Base-by-base conservation (phyloP, 2,888 invertebrate genomes). In the Argynnis bischoffii region DNA sequence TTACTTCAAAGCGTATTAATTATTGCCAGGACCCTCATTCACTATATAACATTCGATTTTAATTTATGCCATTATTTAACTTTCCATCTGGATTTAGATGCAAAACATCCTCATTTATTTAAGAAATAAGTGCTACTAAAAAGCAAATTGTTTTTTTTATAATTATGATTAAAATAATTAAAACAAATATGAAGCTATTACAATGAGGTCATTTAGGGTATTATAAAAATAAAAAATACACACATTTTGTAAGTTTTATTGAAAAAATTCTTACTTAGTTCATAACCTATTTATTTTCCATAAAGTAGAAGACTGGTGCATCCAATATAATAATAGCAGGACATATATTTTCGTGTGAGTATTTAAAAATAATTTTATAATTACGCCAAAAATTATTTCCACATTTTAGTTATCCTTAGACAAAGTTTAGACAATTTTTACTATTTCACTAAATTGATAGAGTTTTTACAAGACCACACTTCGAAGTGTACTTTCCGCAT, bases 171-270 rank as follows among this genome's bases (percentile, higher is more conserved):
- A 26, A 26, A 26, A 26, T 26, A 26, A 26, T 26, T 26, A 26
- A 26, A 26, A 26, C 4, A 26, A 26, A 26, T 26, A 4, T 5
- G 4, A 26, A 26, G 3, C 5, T 26, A 8, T 11, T 41, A 41
- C 11, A 41, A 11, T 8, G 35, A 11, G 2, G 6, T 21, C 15
- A 16, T 21, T 18, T 55, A 15, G 56, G 56, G 21, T 53, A 61
- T 1, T 15, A 16, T 46, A 31, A 3, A 16, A 21, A 14, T 18
- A 18, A 48, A 66, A 66, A 66, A 64, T 59, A 54, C 55, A 53
- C 51, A 47, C 14, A 66, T 72, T 77, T 76, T 78, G 76, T 75
- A 81, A 80, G 76, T 78, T 87, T 85, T 86, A 85, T 86, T 86
- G 76, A 81, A 84, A 82, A 86, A 81, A 76, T 75, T 79, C 80